phyloP scores from a whole-genome alignment of 2,797 vertebrate species.

The Vireo griseus region DNA sequence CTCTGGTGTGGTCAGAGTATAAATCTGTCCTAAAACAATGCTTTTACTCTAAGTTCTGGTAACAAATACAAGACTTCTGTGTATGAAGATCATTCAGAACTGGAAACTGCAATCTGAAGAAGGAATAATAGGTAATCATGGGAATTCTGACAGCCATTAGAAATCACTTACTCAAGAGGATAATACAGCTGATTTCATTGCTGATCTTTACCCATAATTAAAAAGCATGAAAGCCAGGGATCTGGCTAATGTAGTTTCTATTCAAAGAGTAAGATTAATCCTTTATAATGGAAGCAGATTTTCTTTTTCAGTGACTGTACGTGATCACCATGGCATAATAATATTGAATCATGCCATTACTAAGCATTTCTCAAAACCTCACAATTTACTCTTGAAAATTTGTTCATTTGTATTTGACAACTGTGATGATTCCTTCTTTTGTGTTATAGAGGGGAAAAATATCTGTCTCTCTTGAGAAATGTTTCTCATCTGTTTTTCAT shows the following conservation, averaged over 20 bases:
- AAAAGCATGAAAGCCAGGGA: neutral
- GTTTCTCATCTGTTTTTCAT: slow-evolving; percentile 3
- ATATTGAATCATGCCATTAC: neutral
- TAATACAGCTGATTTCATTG: neutral
- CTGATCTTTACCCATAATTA: neutral
- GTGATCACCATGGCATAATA: neutral
- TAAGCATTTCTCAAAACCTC: slow-evolving; percentile 8
- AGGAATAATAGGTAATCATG: neutral
- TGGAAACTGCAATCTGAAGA: neutral
- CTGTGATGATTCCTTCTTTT: neutral
- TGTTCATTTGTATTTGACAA: neutral
- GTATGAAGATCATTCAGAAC: neutral
- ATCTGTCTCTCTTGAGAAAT: neutral
- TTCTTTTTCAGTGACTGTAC: neutral
- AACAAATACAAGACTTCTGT: neutral
- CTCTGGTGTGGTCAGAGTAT: neutral
- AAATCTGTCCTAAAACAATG: neutral
- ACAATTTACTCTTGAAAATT: neutral
- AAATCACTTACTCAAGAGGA: neutral
- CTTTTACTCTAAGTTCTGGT: neutral
- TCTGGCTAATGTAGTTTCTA: neutral
- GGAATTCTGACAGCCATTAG: neutral
- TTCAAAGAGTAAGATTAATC: neutral
- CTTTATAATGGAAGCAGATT: neutral
- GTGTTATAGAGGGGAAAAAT: neutral